Evolutionary conservation across 2,113 vertebrate species (phyloP).

Genomic region (Callospermophilus lateralis): DNA sequence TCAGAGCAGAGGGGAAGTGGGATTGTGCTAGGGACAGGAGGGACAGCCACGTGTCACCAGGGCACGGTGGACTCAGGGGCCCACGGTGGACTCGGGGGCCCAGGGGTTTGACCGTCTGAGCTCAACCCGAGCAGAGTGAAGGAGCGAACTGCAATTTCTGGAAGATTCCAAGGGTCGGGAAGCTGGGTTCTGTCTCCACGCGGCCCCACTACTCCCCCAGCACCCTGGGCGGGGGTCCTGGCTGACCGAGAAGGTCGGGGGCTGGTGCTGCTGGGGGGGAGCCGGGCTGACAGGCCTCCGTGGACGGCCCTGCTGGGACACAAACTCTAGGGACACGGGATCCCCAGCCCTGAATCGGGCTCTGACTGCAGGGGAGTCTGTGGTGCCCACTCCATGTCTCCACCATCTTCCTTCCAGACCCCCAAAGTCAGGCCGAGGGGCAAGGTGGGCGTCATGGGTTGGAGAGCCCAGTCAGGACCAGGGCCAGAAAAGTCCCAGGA

Average conservation of each 20-base stretch:
- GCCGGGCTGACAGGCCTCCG: too few species aligned
- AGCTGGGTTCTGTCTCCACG: too few species aligned
- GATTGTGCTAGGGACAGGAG: not conserved
- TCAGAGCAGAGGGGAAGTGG: accelerated
- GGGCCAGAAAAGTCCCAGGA: not conserved
- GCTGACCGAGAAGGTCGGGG: not conserved
- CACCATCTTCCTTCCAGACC: not conserved
- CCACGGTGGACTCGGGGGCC: too few species aligned
- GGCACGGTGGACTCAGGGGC: too few species aligned
- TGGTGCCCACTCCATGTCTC: not conserved
- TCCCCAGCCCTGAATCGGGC: not conserved
- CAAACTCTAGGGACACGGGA: not conserved
- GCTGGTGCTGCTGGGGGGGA: not conserved
- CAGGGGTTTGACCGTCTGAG: too few species aligned
- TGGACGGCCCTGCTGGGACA: not conserved
- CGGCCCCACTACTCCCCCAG: too few species aligned
- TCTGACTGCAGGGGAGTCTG: not conserved
- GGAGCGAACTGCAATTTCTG: not conserved
- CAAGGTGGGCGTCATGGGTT: not conserved
- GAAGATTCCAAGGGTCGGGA: not conserved
- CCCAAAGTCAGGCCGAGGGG: not conserved
- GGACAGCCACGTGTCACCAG: accelerated
- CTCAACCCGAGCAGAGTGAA: not conserved
- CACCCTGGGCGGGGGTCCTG: not conserved
- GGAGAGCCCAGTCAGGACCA: not conserved